These are phyloP conservation scores for Pandemis heparana DNA, from an alignment of 2,888 invertebrate genomes.

Conservation along the genomic window DNA sequence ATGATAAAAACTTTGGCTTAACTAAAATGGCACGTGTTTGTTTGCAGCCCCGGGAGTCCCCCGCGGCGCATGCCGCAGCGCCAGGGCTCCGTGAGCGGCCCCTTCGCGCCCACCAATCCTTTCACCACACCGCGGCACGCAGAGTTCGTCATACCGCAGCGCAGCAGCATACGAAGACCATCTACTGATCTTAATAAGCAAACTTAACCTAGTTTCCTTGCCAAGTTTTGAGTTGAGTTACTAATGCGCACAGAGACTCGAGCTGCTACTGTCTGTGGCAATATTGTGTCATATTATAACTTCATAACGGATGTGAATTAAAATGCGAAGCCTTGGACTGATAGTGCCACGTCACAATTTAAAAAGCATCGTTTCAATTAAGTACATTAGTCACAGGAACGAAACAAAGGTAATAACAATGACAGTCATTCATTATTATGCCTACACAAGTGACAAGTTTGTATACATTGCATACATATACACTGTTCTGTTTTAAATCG, in stretches of 20 bases:
- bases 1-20: background rate
- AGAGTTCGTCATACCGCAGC: conserved; percentile 80
- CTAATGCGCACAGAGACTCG: background rate
- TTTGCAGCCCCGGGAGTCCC: conserved; percentile 35
- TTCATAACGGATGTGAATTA: too few relatives aligned
- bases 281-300: background rate
- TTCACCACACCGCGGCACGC: conserved; percentile 73
- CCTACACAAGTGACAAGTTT: too few relatives aligned
- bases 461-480: too few relatives aligned
- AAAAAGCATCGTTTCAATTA: too few relatives aligned
- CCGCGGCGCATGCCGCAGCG: conserved; percentile 53
- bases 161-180: conserved; percentile 65
- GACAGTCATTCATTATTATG: too few relatives aligned
- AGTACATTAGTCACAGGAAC: too few relatives aligned
- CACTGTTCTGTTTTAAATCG: too few relatives aligned
- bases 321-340: too few relatives aligned
- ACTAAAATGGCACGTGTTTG: background rate
- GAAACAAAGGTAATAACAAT: too few relatives aligned
- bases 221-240: background rate
- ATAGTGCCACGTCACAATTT: too few relatives aligned
- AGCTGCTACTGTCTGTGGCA: background rate
- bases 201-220: background rate
- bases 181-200: conserved; percentile 56
- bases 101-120: conserved; percentile 72
- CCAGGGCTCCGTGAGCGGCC: conserved; percentile 65